A percentile compares a stretch with the other conserved stretches of the same genome.
Conservation (phyloP, 2,113 vertebrate species). For the Bathybates hornii region DNA sequence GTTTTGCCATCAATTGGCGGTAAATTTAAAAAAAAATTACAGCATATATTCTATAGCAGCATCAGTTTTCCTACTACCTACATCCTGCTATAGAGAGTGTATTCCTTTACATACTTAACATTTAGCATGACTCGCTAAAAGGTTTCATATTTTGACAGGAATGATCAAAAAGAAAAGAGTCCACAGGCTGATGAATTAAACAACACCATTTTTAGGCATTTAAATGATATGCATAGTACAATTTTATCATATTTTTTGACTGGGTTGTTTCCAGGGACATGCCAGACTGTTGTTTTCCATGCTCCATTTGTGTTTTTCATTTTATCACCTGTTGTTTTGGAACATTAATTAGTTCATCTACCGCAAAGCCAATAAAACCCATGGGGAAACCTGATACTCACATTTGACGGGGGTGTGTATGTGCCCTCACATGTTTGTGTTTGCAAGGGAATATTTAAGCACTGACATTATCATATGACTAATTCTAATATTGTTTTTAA, state of each 20-base stretch:
- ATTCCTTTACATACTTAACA: not conserved
- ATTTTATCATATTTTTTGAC: not conserved
- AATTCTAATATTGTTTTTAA: conserved; percentile 20
- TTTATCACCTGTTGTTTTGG: not conserved
- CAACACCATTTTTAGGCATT: not conserved
- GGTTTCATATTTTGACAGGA: not conserved
- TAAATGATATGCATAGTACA: not conserved
- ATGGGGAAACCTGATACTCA: not conserved
- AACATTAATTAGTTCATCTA: not conserved
- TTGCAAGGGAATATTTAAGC: not conserved
- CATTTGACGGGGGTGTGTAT: not conserved
- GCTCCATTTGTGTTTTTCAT: not conserved
- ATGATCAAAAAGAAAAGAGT: not conserved
- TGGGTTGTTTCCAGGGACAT: not conserved
- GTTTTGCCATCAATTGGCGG: not conserved
- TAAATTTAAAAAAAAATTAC: rapidly evolving
- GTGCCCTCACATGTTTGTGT: not conserved
- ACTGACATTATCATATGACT: conserved; percentile 11
- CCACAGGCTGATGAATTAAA: not conserved
- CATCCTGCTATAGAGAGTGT: not conserved
- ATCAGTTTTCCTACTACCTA: not conserved
- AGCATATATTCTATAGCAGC: not conserved
- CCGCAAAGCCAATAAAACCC: not conserved
- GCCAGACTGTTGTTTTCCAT: not conserved
- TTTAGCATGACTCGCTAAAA: not conserved